These are phyloP conservation scores for Scophthalmus maximus DNA, from an alignment of 2,113 vertebrate genomes.

Conservation along the genomic window DNA sequence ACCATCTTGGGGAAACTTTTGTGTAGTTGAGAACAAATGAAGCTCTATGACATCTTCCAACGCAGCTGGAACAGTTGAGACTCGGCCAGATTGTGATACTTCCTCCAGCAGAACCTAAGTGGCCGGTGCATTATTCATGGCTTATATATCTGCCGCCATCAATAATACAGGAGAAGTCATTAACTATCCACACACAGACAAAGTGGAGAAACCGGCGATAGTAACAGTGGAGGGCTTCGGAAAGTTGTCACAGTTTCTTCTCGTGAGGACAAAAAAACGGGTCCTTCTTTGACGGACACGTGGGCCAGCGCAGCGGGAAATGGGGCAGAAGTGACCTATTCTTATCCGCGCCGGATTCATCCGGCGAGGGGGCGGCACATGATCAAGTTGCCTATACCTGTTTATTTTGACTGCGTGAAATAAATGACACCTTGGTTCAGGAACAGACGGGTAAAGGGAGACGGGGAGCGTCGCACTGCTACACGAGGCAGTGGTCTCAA, in stretches of 20 bases:
- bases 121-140: conserved; percentile 74
- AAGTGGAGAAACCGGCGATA: not conserved
- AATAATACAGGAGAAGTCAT: conserved; percentile 66
- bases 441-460: not conserved
- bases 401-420: not conserved
- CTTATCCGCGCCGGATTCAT: conserved; percentile 33
- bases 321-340: conserved; percentile 61
- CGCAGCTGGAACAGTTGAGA: conserved; percentile 18
- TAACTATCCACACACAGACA: conserved; percentile 58
- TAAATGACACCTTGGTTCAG: not conserved
- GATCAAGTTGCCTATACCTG: conserved; percentile 12
- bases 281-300: conserved; percentile 43
- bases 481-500: not conserved
- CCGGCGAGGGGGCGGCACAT: conserved; percentile 6
- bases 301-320: conserved; percentile 42
- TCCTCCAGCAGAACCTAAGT: conserved; percentile 41
- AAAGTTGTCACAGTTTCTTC: conserved; percentile 25
- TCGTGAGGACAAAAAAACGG: not conserved
- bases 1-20: conserved; percentile 20
- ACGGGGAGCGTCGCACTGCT: not conserved
- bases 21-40: conserved; percentile 39
- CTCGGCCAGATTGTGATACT: conserved; percentile 20
- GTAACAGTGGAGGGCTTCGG: conserved; percentile 24
- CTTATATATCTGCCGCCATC: conserved; percentile 57
- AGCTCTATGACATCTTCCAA: conserved; percentile 31